Base-by-base conservation (phyloP, 2,797 vertebrate genomes). In the Onychomys torridus region DNA sequence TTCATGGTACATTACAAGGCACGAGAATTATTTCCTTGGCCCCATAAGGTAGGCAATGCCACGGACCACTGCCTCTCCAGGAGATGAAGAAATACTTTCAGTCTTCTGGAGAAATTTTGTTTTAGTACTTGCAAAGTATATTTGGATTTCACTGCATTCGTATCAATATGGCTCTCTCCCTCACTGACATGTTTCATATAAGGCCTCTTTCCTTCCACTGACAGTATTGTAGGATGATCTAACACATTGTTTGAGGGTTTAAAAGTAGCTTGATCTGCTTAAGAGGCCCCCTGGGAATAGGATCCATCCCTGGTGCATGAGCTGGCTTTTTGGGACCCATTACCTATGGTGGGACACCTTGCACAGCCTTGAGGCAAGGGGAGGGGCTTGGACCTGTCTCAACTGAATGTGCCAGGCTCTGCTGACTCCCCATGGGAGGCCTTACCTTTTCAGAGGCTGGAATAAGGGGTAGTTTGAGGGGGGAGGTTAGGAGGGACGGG, bases 21-120 rank as follows among this genome's bases (percentile, higher is more conserved):
- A 96, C 63, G 6, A 21, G 92, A 95, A 93, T 88, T 92, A 95
- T 94, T 98, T 96, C 95, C 96, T 96, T 84, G 49, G 27, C 65
- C 94, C 61, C 89, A 65, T 77, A 61, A 93, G 88, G 76, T 79
- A 94, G 91, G 89, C 88, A 79, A 79, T 71, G 91, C 73, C 91
- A 97, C 5, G 89, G 96, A 92, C 94, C 93, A 90, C 89, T 92
- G 97, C 92, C 77, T 96, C 71, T 93, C 63, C 77, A 34, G 69
- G 71, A 90, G 92, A 76, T 43, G 78, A 79, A 89, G 83, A 97
- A 96, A 96, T 93, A 91, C 67, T 96, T 95, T 78, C 59, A 76
- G 89, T 95, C 76, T 91, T 96, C 92, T 84, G n/a, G 52, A 92
- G 65, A 95, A 25, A 63, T 93, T 94, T 77, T 94, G 21, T 93